Conservation (phyloP, 2,888 invertebrate species). For the Nomada fucata region DNA sequence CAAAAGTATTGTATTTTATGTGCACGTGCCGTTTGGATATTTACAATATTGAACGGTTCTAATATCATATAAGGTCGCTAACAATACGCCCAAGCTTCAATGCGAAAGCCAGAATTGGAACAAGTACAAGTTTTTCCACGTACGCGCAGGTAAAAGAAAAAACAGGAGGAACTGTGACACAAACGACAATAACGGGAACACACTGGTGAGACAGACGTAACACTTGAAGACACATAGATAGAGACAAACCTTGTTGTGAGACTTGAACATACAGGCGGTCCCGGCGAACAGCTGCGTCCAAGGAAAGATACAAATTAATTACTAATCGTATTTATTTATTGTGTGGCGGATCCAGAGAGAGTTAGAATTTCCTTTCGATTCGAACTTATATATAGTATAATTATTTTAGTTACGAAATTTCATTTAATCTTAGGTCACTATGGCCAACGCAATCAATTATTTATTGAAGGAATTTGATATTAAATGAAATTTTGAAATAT, state of each 20-base stretch:
- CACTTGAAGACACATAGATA: constrained; percentile 55
- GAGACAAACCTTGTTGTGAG: constrained; percentile 84
- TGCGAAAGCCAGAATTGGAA: background rate
- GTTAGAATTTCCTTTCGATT: constrained; percentile 41
- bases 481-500: too few species aligned
- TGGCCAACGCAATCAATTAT: too few species aligned
- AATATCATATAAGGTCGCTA: background rate
- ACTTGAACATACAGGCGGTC: constrained; percentile 85
- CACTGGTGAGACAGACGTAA: constrained; percentile 46
- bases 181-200: constrained; percentile 33
- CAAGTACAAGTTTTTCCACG: constrained; percentile 18
- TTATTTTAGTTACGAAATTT: too few species aligned
- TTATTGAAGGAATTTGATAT: too few species aligned
- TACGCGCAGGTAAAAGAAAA: background rate
- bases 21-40: background rate
- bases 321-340: constrained; percentile 53
- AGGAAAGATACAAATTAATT: constrained; percentile 72
- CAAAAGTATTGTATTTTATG: background rate
- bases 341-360: constrained; percentile 32
- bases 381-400: too few species aligned
- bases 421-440: too few species aligned
- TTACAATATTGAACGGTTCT: background rate
- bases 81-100: background rate
- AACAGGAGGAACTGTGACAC: constrained; percentile 9
- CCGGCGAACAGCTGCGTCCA: constrained; percentile 85